A percentile compares a stretch with the other conserved stretches of the same genome.
These are phyloP conservation scores for Apogon hyalosoma DNA, from an alignment of 2,797 vertebrate species.

Conservation along the genomic window DNA sequence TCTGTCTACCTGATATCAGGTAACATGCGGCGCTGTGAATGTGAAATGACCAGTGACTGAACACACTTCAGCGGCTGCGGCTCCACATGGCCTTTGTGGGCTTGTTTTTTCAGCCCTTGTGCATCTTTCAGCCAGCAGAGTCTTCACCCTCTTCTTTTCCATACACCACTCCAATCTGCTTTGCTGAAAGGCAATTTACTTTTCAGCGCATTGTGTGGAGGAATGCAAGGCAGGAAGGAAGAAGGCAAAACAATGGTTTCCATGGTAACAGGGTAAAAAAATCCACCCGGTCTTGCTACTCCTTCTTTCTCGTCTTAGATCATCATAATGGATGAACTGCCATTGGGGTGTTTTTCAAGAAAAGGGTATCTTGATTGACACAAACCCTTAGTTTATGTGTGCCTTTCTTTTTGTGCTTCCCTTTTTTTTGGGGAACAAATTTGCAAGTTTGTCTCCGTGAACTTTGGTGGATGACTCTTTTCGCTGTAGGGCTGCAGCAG, in stretches of 20 bases:
- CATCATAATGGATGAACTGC: slow-evolving; percentile 32
- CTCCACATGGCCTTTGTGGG: slow-evolving; percentile 40
- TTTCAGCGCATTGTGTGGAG: slow-evolving; percentile 83
- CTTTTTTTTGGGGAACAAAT: slow-evolving; percentile 45
- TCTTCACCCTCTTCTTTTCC: slow-evolving; percentile 76
- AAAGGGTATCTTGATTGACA: slow-evolving; percentile 57
- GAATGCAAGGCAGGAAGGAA: slow-evolving; percentile 86
- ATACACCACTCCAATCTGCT: slow-evolving; percentile 76
- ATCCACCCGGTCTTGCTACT: slow-evolving; percentile 19
- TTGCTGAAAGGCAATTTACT: slow-evolving; percentile 85
- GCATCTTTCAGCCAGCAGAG: slow-evolving; percentile 73
- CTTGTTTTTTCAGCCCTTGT: slow-evolving; percentile 67
- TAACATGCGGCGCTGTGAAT: slow-evolving; percentile 73
- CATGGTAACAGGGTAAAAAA: slow-evolving; percentile 67
- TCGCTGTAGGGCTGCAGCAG: slow-evolving; percentile 56
- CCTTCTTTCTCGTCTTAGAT: slow-evolving; percentile 44
- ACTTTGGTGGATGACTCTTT: slow-evolving; percentile 57
- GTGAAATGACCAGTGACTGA: slow-evolving; percentile 76
- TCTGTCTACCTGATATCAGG: slow-evolving; percentile 86
- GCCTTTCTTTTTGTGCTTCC: slow-evolving; percentile 58
- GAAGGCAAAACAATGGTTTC: slow-evolving; percentile 85
- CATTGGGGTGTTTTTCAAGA: slow-evolving; percentile 12
- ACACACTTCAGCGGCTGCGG: slow-evolving; percentile 29
- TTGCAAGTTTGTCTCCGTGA: slow-evolving; percentile 50
- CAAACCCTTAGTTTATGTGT: slow-evolving; percentile 31